These are phyloP conservation scores for Heliconius eleuchia DNA, from an alignment of 1,140 invertebrate species.

Conservation along the genomic window DNA sequence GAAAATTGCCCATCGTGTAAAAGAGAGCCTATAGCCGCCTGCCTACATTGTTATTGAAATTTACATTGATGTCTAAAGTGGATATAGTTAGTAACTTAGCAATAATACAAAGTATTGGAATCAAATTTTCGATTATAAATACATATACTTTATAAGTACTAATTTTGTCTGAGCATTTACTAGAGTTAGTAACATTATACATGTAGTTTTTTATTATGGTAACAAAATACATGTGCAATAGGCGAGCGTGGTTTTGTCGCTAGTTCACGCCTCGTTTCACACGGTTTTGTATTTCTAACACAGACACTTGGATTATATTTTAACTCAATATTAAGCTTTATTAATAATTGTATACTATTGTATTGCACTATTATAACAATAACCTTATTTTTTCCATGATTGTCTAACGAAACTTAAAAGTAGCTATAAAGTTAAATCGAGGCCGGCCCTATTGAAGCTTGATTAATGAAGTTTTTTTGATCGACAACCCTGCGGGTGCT, in stretches of 20 bases:
- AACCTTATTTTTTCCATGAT: not conserved
- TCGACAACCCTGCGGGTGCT: slow-evolving; percentile 27
- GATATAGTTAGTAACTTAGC: no score
- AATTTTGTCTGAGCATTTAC: not conserved
- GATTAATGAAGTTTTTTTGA: slow-evolving; percentile 10
- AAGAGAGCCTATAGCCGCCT: no score
- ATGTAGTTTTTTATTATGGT: not conserved
- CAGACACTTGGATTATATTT: not conserved
- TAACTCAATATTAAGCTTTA: not conserved
- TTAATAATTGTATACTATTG: not conserved
- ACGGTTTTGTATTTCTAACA: slow-evolving; percentile 40
- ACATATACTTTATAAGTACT: no score
- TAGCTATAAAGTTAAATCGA: not conserved
- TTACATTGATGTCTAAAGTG: no score
- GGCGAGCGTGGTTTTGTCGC: slow-evolving; percentile 34
- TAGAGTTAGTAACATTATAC: not conserved
- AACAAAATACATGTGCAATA: slow-evolving; percentile 22
- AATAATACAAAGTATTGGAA: no score
- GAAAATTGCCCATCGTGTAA: no score
- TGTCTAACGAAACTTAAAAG: not conserved
- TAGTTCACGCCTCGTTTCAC: slow-evolving; percentile 53
- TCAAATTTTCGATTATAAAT: no score
- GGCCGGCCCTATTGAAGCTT: not conserved
- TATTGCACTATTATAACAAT: not conserved
- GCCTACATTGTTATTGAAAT: no score